Percentiles rank a stretch among this genome's conserved stretches.
Conservation (phyloP, 1,140 invertebrate genomes). For the Hesperophylax magnus region DNA sequence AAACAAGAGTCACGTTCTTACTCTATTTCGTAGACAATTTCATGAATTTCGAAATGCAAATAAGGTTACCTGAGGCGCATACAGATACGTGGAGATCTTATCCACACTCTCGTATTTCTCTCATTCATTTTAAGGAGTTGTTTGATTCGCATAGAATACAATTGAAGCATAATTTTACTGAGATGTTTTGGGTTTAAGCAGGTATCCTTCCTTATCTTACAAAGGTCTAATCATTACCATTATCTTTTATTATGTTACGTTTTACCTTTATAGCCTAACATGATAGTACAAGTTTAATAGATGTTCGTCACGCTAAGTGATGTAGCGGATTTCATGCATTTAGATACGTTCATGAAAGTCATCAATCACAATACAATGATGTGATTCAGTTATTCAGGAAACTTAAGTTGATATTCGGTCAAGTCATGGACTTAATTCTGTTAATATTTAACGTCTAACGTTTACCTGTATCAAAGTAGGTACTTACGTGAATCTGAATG, state of each 20-base stretch:
- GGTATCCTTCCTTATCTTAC: constrained; percentile 4
- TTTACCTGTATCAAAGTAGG: too few relatives aligned
- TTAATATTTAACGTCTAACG: too few relatives aligned
- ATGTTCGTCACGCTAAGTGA: too few relatives aligned
- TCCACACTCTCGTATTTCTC: background rate
- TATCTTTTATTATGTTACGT: background rate
- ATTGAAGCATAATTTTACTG: background rate
- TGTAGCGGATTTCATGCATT: too few relatives aligned
- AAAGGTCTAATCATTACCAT: too few relatives aligned
- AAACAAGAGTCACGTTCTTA: constrained; percentile 11
- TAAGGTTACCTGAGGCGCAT: constrained; percentile 8
- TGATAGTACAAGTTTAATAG: too few relatives aligned
- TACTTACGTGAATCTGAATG: too few relatives aligned
- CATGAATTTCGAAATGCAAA: constrained; percentile 21
- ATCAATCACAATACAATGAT: too few relatives aligned
- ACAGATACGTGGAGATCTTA: constrained; percentile 2
- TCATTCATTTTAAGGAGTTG: constrained; percentile 11
- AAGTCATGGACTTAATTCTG: too few relatives aligned
- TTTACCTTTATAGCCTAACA: background rate
- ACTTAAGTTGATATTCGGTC: too few relatives aligned
- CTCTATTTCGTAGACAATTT: constrained; percentile 10
- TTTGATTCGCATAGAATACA: background rate
- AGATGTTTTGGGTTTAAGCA: constrained; percentile 5
- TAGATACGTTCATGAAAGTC: too few relatives aligned
- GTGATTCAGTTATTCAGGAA: too few relatives aligned